Base-by-base conservation (phyloP, 2,888 invertebrate species). In the Drosophila neonasuta region DNA sequence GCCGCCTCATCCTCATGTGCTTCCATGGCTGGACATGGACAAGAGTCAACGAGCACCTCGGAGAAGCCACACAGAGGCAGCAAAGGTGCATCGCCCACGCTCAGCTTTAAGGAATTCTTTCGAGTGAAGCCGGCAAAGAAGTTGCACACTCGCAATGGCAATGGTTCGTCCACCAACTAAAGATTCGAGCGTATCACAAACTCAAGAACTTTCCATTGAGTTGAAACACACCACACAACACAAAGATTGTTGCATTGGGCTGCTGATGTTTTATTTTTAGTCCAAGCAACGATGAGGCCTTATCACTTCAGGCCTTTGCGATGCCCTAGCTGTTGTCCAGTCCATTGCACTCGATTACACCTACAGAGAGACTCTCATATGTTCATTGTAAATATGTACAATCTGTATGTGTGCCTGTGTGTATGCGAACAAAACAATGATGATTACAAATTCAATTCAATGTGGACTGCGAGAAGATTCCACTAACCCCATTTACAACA, bases 51-150 rank as follows among this genome's bases (percentile, higher is more conserved):
- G 4, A 83, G 79, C 59, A 68, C 71, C 17, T 79, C 77, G 5
- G 86, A 80, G 4, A 83, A 64, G 52, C 73, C 61, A 10, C 46
- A 29, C 30, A 45, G 39, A 32, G 55, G 39, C 45, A 67, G 24
- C 20, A 64, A 64, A 11, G 13, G 36, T 50, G 9, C 63, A 1
- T 77, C 87, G 7, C 78, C 87, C 17, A 61, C 77, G 3, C 68
- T 87, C 29, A 82, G 80, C 51, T 87, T 90, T 45, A 87, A 79
- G 63, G 80, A 89, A n/a, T 68, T 89, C 13, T 90, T 90, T 58
- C 80, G 80, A 9, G 70, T 87, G 2, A 86, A 73, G 24, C 74
- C 80, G 15, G 67, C 67, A 7, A 87, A 86, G 50, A 88, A 78
- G 24, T 13, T 9, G 1, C 20, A 52, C n/a, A 45, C 15, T 5